Evolutionary conservation across 2,797 vertebrate species (phyloP).

Genomic region (Mycteria americana): DNA sequence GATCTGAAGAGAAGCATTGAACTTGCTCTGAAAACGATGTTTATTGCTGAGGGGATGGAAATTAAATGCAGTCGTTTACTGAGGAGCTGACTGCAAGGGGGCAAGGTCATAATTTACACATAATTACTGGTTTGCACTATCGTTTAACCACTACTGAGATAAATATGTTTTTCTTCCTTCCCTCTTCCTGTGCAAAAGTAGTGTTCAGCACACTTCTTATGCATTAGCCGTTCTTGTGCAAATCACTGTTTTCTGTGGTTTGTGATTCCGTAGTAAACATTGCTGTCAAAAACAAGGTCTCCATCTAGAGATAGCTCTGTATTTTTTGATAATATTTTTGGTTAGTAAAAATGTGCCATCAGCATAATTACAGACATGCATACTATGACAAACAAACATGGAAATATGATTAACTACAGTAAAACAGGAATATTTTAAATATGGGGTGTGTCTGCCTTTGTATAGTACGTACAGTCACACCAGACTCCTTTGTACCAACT

Average conservation of each 20-base stretch:
- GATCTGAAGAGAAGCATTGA: not conserved
- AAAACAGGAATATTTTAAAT: slow-evolving; percentile 25
- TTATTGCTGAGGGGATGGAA: slow-evolving; percentile 3
- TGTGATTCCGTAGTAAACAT: slow-evolving; percentile 9
- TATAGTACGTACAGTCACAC: not conserved
- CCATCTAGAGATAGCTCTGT: slow-evolving; percentile 10
- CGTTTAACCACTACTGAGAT: slow-evolving; percentile 58
- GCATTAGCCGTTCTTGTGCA: slow-evolving; percentile 31
- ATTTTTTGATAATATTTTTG: slow-evolving; percentile 24
- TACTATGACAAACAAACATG: slow-evolving; percentile 4
- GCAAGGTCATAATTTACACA: slow-evolving; percentile 54
- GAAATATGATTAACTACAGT: not conserved
- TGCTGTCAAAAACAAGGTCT: slow-evolving; percentile 30
- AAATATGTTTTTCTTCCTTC: slow-evolving; percentile 53
- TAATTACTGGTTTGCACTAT: slow-evolving; percentile 63
- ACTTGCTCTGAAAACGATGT: not conserved
- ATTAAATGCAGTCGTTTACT: slow-evolving; percentile 41
- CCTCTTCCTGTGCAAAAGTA: slow-evolving; percentile 50
- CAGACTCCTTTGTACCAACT: slow-evolving; percentile 8
- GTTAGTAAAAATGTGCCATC: not conserved
- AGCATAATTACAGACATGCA: slow-evolving; percentile 1
- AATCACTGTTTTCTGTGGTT: slow-evolving; percentile 54
- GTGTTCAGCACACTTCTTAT: slow-evolving; percentile 16
- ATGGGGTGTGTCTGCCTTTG: slow-evolving; percentile 21
- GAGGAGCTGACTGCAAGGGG: slow-evolving; percentile 30